These are phyloP conservation scores for Scaptomyza graminum DNA, from an alignment of 1,140 invertebrate species.

Conservation along the genomic window DNA sequence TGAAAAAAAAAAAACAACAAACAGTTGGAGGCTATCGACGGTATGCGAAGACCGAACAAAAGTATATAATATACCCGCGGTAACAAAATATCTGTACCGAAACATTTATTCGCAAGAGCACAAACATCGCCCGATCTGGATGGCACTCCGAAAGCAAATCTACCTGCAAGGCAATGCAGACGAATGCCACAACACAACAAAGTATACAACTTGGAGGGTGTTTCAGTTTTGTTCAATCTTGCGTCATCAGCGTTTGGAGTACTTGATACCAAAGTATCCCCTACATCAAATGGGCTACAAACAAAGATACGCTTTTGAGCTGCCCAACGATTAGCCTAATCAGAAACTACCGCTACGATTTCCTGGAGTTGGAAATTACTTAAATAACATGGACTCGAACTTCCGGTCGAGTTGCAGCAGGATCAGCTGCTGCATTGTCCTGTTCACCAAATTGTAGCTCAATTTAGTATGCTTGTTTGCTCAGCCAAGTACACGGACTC, in stretches of 20 bases:
- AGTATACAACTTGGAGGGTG: neutral
- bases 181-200: neutral
- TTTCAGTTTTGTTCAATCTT: neutral
- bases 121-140: conserved; percentile 2
- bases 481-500: conserved; percentile 22
- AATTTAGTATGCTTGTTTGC: conserved; percentile 77
- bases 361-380: conserved; percentile 46
- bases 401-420: conserved; percentile 47
- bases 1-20: no score
- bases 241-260: neutral
- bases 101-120: neutral
- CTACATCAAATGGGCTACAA: neutral
- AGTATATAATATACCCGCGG: conserved; percentile 7
- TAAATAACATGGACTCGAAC: conserved; percentile 53
- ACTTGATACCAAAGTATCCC: conserved; percentile 3
- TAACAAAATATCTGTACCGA: neutral
- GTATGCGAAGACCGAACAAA: neutral
- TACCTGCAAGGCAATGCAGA: neutral
- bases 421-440: conserved; percentile 19
- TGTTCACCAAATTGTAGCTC: conserved; percentile 69
- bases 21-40: neutral
- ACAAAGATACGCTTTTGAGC: no score
- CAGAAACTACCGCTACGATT: neutral
- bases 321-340: neutral
- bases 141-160: neutral